These are phyloP conservation scores for Rhinichthys osculus DNA, from an alignment of 2,797 vertebrate genomes.

Conservation along the genomic window DNA sequence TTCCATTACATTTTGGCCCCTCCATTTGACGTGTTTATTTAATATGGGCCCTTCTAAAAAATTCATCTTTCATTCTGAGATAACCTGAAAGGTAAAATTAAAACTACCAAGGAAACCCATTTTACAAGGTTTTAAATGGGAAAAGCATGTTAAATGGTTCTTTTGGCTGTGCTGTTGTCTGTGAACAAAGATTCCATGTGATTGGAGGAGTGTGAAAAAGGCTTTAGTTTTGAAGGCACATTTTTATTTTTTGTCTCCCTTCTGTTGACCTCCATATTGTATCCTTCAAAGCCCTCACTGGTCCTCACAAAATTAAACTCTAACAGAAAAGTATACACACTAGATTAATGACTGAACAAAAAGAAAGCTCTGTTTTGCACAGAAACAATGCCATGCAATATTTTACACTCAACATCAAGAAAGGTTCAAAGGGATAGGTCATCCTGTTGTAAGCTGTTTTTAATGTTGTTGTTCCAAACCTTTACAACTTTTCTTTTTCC, in stretches of 20 bases:
- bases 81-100: constrained; percentile 41
- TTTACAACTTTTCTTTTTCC: background rate
- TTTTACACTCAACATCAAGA: constrained; percentile 3
- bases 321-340: background rate
- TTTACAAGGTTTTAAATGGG: constrained; percentile 49
- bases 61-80: constrained; percentile 21
- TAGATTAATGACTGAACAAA: constrained; percentile 18
- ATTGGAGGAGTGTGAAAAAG: constrained; percentile 35
- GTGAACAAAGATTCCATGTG: constrained; percentile 45
- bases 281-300: background rate
- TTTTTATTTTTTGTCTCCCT: constrained; percentile 24
- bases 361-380: background rate
- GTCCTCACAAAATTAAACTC: constrained; percentile 12
- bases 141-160: constrained; percentile 51
- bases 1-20: constrained; percentile 50
- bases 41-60: constrained; percentile 30
- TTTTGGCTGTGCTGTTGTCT: constrained; percentile 46
- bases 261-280: background rate
- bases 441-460: no score
- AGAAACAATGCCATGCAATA: background rate
- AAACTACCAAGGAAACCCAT: constrained; percentile 48
- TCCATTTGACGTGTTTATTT: constrained; percentile 62
- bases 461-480: background rate
- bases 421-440: background rate
- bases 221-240: constrained; percentile 16